phyloP scores from a whole-genome alignment of 2,797 vertebrate species.

The Gymnopithys bicolor region DNA sequence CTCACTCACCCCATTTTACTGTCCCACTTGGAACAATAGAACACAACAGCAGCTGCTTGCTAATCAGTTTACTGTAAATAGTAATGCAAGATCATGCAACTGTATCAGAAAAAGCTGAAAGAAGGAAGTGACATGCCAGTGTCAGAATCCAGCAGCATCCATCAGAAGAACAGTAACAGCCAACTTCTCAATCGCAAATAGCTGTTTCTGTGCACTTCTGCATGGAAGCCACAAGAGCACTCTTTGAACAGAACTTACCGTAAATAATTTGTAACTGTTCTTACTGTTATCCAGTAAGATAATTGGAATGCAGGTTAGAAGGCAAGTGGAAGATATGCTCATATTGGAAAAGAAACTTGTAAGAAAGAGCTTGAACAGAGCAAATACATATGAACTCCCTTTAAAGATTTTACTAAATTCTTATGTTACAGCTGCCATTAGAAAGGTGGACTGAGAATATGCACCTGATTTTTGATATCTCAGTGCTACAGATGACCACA shows the following conservation, averaged over 20 bases:
- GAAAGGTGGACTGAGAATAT: not conserved
- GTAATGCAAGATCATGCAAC: not conserved
- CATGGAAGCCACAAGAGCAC: slow-evolving; percentile 30
- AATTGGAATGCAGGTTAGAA: not conserved
- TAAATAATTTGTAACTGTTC: not conserved
- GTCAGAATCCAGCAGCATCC: slow-evolving; percentile 57
- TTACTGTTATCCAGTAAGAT: not conserved
- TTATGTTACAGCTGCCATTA: not conserved
- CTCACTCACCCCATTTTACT: not conserved
- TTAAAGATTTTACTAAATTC: not conserved
- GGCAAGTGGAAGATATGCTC: not conserved
- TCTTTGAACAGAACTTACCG: slow-evolving; percentile 7
- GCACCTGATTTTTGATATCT: not conserved
- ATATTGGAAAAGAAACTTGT: not conserved
- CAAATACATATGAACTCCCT: rapidly evolving
- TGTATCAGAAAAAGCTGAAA: not conserved
- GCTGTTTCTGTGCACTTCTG: slow-evolving; percentile 64
- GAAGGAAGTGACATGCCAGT: not conserved
- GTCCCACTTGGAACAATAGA: not conserved
- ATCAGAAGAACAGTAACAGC: slow-evolving; percentile 62
- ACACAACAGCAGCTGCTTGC: not conserved
- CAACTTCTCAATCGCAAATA: slow-evolving; percentile 26
- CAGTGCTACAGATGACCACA: not conserved
- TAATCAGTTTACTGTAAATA: not conserved
- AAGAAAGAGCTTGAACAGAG: not conserved